phyloP scores from a whole-genome alignment of 1,140 invertebrate species.

The Scaptomyza montana region DNA sequence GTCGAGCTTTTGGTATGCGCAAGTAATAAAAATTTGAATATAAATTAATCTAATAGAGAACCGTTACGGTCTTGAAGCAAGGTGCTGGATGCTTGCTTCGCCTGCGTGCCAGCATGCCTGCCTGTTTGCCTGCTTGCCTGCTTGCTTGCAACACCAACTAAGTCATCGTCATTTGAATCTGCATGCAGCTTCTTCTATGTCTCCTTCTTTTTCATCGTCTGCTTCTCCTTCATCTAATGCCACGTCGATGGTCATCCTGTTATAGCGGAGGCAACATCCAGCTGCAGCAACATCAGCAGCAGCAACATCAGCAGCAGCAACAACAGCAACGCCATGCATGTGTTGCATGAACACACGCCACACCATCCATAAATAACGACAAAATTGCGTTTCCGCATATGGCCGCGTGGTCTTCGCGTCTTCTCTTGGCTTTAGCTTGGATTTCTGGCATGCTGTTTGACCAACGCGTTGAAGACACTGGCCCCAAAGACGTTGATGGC shows the following conservation, averaged over 20 bases:
- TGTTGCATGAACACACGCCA: conserved; percentile 72
- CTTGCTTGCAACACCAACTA: conserved; percentile 60
- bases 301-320: conserved; percentile 27
- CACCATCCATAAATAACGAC: conserved; percentile 83
- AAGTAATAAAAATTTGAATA: conserved; percentile 84
- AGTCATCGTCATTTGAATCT: conserved; percentile 75
- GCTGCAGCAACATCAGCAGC: conserved; percentile 36
- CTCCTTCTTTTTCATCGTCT: conserved; percentile 19
- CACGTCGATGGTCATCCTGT: conserved; percentile 70
- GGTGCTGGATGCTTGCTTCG: conserved; percentile 52
- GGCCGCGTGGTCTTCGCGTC: conserved; percentile 38
- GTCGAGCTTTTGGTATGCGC: conserved; percentile 66
- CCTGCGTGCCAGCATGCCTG: conserved; percentile 16
- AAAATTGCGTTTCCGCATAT: conserved; percentile 83
- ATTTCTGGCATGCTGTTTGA: conserved; percentile 53
- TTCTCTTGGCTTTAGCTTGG: not conserved
- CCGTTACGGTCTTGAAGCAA: conserved; percentile 76
- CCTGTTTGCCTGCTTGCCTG: conserved; percentile 12
- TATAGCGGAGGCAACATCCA: conserved; percentile 56
- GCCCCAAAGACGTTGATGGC: conserved; percentile 25
- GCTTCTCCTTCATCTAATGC: conserved; percentile 47
- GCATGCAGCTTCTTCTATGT: conserved; percentile 46
- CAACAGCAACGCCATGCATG: conserved; percentile 40
- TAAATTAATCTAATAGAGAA: conserved; percentile 83
- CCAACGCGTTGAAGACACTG: conserved; percentile 29